phyloP scores from a whole-genome alignment of 2,113 vertebrate genomes.

The Puntigrus tetrazona region DNA sequence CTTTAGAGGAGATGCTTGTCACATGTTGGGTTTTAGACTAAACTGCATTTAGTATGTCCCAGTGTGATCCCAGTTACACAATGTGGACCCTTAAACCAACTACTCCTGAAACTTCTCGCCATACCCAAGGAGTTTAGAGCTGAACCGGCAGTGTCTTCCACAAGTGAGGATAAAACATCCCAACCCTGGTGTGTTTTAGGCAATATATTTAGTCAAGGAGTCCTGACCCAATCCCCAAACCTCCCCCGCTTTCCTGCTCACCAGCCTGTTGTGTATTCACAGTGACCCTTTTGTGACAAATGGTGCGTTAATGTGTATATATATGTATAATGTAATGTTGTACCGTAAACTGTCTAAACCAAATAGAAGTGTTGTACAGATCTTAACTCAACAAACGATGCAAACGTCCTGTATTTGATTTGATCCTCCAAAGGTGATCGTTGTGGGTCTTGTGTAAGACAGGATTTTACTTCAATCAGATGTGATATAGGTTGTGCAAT shows the following conservation, averaged over 20 bases:
- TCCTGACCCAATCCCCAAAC: slow-evolving; percentile 53
- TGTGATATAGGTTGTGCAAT: slow-evolving; percentile 25
- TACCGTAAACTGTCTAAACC: slow-evolving; percentile 72
- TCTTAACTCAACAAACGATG: slow-evolving; percentile 60
- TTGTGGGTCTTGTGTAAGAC: slow-evolving; percentile 17
- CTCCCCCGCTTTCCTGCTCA: slow-evolving; percentile 62
- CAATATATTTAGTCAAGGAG: slow-evolving; percentile 42
- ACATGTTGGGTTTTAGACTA: slow-evolving; percentile 10
- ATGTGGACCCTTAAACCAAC: not conserved
- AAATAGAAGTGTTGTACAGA: slow-evolving; percentile 72
- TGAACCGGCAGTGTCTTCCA: slow-evolving; percentile 32
- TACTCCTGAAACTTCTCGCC: not conserved
- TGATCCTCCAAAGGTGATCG: slow-evolving; percentile 15
- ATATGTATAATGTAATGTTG: slow-evolving; percentile 63
- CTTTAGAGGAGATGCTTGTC: slow-evolving; percentile 1
- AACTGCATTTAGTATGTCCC: slow-evolving; percentile 13
- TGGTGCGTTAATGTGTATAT: slow-evolving; percentile 71
- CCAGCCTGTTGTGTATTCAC: slow-evolving; percentile 66
- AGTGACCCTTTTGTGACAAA: slow-evolving; percentile 74
- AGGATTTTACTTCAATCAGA: slow-evolving; percentile 16
- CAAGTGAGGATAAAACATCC: slow-evolving; percentile 2
- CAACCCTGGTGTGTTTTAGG: slow-evolving; percentile 12
- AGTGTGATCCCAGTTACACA: not conserved
- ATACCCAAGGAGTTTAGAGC: slow-evolving; percentile 7
- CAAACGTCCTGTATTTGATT: slow-evolving; percentile 50